These are phyloP conservation scores for Phthorimaea operculella DNA, from an alignment of 1,140 invertebrate genomes.

Conservation along the genomic window DNA sequence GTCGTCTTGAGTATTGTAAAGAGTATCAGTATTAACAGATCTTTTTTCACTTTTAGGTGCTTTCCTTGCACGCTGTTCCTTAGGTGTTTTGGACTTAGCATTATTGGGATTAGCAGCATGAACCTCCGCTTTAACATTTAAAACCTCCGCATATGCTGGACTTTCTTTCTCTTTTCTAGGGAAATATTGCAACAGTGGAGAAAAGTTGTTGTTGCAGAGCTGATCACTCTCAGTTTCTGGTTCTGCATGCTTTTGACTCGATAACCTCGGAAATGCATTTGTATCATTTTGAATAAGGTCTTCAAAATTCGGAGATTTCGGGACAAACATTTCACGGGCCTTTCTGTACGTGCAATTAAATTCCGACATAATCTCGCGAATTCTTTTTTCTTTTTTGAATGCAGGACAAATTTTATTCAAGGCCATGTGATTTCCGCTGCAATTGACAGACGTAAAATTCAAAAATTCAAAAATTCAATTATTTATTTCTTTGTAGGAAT, in stretches of 20 bases:
- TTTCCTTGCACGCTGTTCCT: neutral
- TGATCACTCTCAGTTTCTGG: neutral
- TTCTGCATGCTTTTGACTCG: neutral
- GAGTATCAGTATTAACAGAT: no score
- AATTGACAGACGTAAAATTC: slow-evolving; percentile 9
- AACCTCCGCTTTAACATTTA: neutral
- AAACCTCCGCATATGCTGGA: neutral
- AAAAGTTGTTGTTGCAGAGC: neutral
- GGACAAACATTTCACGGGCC: neutral
- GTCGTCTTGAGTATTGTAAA: neutral
- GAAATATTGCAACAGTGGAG: neutral
- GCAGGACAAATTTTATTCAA: slow-evolving; percentile 8
- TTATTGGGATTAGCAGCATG: neutral
- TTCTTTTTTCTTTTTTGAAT: slow-evolving; percentile 7
- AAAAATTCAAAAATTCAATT: no score
- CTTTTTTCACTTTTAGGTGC: neutral
- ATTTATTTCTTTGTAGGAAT: no score
- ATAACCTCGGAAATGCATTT: neutral
- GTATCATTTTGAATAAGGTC: neutral
- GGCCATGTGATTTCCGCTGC: slow-evolving; percentile 8
- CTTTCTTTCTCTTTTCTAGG: neutral
- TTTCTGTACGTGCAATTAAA: slow-evolving; percentile 6
- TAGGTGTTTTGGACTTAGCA: neutral
- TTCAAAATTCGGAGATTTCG: neutral
- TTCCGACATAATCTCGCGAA: slow-evolving; percentile 8